These are phyloP conservation scores for Sander vitreus DNA, from an alignment of 2,113 vertebrate species.

Conservation along the genomic window DNA sequence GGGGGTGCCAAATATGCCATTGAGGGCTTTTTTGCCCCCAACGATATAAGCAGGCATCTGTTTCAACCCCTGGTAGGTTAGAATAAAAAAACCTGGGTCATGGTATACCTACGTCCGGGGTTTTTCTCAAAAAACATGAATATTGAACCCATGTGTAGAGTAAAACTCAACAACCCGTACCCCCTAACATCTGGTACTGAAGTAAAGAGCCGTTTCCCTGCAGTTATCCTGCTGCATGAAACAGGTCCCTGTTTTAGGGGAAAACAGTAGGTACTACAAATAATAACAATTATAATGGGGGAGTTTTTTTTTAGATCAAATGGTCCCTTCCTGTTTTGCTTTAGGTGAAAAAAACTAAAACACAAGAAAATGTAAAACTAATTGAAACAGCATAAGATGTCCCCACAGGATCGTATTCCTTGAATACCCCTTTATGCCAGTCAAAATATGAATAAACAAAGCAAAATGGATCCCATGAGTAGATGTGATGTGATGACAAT, in stretches of 20 bases:
- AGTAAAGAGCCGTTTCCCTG: neutral
- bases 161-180: neutral
- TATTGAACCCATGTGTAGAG: neutral
- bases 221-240: neutral
- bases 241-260: neutral
- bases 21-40: neutral
- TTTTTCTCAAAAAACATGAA: neutral
- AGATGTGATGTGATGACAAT: neutral
- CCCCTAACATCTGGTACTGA: neutral
- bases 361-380: neutral
- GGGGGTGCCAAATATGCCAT: neutral
- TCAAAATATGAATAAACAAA: constrained; percentile 17
- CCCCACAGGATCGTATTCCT: neutral
- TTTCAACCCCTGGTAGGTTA: neutral
- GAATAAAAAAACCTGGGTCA: neutral
- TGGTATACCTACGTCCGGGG: neutral
- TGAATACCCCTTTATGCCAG: neutral
- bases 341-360: neutral
- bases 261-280: neutral
- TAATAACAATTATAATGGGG: neutral
- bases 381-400: neutral
- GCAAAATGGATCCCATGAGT: constrained; percentile 2
- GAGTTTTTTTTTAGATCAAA: neutral
- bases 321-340: neutral
- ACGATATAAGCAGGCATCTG: neutral